Evolutionary conservation across 2,113 vertebrate species (phyloP), one percentile per base, ranked within the genome.

Genomic region (Taurulus bubalis): DNA sequence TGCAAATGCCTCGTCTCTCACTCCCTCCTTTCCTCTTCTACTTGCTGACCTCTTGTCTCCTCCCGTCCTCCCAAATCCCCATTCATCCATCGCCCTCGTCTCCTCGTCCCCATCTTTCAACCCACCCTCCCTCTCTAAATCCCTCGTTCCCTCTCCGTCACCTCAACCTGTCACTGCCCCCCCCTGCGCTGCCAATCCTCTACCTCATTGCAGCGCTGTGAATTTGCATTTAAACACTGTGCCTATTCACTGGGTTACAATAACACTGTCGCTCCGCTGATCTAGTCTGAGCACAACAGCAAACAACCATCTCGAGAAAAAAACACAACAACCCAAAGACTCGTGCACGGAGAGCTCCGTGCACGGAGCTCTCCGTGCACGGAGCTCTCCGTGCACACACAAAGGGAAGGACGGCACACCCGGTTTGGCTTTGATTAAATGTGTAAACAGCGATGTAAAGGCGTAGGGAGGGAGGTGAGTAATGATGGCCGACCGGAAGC

Each of bases 211-310:
- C 76, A 36, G 56, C 2, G 71, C 83, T 55, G 55, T 70, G 51
- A 83, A 94, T 93, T 93, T 86, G 87, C 87, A 93, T 92, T 90
- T 89, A 82, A 92, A 87, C 89, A 88, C 74, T 74, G 84, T 56
- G 63, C 72, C 84, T 72, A 73, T 90, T 90, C 86, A 86, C 83
- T 71, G 72, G 75, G 75, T 80, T 89, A 84, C 89, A 91, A 90
- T 81, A 89, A 91, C 84, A 83, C 62, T 49, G 32, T 59, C 22
- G 51, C 71, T 87, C 85, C 66, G 75, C 71, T 77, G 89, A 91
- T 92, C 77, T 63, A 81, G 86, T 81, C 81, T 92, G 89, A 91
- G 83, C 78, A 84, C 80, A 93, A 91, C 82, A 84, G 87, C 89
- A 92, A 92, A 92, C 89, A 91, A 26, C 47, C 70, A 30, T 24